Evolutionary conservation across 2,797 vertebrate species (phyloP).

Genomic region (Pogonophryne albipinna): DNA sequence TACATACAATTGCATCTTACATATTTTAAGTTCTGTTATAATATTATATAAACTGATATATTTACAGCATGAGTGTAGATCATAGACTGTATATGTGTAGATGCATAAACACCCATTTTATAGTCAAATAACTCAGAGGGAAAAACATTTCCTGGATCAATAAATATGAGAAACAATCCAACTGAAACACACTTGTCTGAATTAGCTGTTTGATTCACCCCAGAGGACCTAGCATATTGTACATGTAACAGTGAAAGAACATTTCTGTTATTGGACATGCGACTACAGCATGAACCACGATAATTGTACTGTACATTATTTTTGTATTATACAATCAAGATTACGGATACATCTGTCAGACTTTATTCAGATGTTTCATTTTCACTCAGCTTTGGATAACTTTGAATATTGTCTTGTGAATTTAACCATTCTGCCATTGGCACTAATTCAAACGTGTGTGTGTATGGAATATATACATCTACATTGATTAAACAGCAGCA

Average conservation of each 20-base stretch:
- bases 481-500: constrained; percentile 41
- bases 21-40: constrained; percentile 23
- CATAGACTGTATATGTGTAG: no score
- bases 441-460: constrained; percentile 20
- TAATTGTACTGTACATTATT: constrained; percentile 30
- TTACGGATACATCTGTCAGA: background rate
- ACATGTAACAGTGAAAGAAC: constrained; percentile 62
- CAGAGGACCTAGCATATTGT: constrained; percentile 24
- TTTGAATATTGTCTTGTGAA: constrained; percentile 1
- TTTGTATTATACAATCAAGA: constrained; percentile 33
- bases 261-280: constrained; percentile 26
- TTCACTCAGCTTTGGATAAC: constrained; percentile 18
- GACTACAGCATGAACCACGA: constrained; percentile 34
- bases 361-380: background rate
- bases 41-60: constrained; percentile 43
- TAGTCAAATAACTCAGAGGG: constrained; percentile 13
- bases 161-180: constrained; percentile 60
- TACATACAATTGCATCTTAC: constrained; percentile 23
- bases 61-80: constrained; percentile 39
- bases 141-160: constrained; percentile 36
- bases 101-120: constrained; percentile 13
- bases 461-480: constrained; percentile 20
- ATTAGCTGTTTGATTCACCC: constrained; percentile 39
- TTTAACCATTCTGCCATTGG: constrained; percentile 21
- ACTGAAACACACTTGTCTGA: constrained; percentile 17